phyloP scores from a whole-genome alignment of 2,797 vertebrate species.

The Pseudochromis fuscus region DNA sequence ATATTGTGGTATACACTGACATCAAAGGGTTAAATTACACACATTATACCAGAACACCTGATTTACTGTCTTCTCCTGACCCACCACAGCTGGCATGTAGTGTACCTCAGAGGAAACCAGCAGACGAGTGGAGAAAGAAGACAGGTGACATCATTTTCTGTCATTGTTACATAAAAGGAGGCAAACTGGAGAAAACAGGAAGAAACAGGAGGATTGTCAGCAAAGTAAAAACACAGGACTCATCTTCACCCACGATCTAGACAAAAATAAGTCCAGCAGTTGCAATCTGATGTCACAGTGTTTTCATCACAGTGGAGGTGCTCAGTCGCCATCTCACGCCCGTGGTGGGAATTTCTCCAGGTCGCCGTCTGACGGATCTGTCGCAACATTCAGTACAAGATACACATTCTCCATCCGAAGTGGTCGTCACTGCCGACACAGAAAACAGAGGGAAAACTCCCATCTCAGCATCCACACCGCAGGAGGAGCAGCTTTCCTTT shows the following conservation, averaged over 20 bases:
- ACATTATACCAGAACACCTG: not conserved
- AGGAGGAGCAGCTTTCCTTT: not conserved
- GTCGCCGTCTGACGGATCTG: not conserved
- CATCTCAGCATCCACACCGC: constrained; percentile 26
- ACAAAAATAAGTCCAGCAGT: not conserved
- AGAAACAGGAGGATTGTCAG: no score
- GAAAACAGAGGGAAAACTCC: constrained; percentile 6
- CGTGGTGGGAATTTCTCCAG: not conserved
- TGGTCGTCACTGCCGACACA: constrained; percentile 33
- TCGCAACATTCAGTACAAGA: not conserved
- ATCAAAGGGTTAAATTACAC: not conserved
- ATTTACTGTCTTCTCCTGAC: not conserved
- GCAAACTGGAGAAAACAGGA: no score
- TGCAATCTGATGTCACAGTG: not conserved
- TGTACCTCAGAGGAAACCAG: not conserved
- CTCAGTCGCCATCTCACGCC: not conserved
- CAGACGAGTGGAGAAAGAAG: not conserved
- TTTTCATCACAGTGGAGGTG: no score
- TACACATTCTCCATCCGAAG: constrained; percentile 3
- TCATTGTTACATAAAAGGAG: not conserved
- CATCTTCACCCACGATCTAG: not conserved
- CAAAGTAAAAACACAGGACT: not conserved
- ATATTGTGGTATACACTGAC: not conserved
- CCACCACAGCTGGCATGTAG: not conserved
- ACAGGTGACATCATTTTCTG: not conserved